Conservation (phyloP, 1,140 invertebrate species). For the Eupeodes corollae region DNA sequence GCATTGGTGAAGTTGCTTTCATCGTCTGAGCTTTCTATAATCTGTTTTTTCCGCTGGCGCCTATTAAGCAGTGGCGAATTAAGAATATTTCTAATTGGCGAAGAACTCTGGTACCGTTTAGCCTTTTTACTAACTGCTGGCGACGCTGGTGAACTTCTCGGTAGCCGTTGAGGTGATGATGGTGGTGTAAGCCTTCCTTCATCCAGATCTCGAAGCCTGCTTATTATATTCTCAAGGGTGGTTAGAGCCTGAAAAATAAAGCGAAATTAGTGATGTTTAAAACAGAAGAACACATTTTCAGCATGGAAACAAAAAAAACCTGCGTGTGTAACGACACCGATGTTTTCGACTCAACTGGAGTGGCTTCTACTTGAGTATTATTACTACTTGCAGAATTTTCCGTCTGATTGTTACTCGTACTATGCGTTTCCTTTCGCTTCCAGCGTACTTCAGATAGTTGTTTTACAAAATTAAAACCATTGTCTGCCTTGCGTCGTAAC, state of each 20-base stretch:
- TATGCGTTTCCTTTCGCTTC: constrained; percentile 18
- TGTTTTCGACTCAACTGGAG: constrained; percentile 31
- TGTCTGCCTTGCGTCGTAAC: constrained; percentile 27
- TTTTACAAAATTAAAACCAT: constrained; percentile 32
- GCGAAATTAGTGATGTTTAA: neutral
- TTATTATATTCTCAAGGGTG: constrained; percentile 45
- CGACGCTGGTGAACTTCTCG: constrained; percentile 57
- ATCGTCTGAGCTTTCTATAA: constrained; percentile 77
- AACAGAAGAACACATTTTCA: neutral
- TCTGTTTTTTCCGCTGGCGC: constrained; percentile 57
- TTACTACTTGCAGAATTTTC: constrained; percentile 14
- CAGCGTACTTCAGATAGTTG: constrained; percentile 32
- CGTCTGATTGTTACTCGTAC: constrained; percentile 11
- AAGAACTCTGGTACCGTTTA: constrained; percentile 63
- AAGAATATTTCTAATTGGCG: constrained; percentile 66
- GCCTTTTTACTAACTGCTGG: constrained; percentile 59
- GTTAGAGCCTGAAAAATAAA: constrained; percentile 36
- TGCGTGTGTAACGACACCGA: constrained; percentile 41
- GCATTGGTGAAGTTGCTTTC: constrained; percentile 56
- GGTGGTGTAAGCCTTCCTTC: constrained; percentile 40
- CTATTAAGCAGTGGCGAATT: constrained; percentile 69
- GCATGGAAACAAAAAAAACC: constrained; percentile 9
- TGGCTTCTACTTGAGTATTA: constrained; percentile 24
- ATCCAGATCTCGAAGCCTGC: constrained; percentile 41
- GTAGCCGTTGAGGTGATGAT: constrained; percentile 48